These are phyloP conservation scores for Ricordea florida DNA, from an alignment of 92 coral and sea anemone species.

Conservation along the genomic window DNA sequence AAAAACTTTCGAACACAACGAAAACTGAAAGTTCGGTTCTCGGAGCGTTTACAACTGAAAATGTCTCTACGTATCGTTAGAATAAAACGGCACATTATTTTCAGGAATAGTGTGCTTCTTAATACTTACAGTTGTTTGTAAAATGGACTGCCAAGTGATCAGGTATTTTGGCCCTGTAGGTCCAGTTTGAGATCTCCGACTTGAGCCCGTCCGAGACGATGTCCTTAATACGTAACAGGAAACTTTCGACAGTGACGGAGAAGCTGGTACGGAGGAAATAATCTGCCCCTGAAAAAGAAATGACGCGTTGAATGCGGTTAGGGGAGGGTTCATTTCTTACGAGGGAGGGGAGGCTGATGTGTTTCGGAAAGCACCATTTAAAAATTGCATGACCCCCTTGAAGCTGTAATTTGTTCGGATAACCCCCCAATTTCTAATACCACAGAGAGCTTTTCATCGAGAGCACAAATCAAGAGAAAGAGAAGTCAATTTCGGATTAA, in stretches of 20 bases:
- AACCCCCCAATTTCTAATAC: no score
- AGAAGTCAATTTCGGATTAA: no score
- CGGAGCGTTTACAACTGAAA: neutral
- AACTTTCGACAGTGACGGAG: slow-evolving; percentile 90
- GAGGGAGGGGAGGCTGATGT: neutral
- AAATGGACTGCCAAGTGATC: slow-evolving; percentile 84
- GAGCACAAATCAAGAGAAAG: no score
- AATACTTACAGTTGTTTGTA: slow-evolving; percentile 68
- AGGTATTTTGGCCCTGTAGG: slow-evolving; percentile 77
- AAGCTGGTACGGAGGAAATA: slow-evolving; percentile 87
- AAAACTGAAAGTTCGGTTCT: neutral
- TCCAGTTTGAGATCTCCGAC: slow-evolving; percentile 92
- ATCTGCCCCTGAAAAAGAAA: slow-evolving; percentile 66
- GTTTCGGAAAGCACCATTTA: no score
- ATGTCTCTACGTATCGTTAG: no score
- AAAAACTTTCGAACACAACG: no score
- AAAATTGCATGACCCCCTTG: no score
- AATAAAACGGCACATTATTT: neutral
- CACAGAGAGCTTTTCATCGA: no score
- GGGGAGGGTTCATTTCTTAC: neutral
- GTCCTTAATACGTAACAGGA: slow-evolving; percentile 81
- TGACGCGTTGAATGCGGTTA: neutral
- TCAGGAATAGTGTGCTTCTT: neutral
- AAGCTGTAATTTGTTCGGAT: no score
- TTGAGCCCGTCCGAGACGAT: slow-evolving; percentile 85